These are phyloP conservation scores for Athalia circularis DNA, from an alignment of 2,888 invertebrate species.

Conservation along the genomic window DNA sequence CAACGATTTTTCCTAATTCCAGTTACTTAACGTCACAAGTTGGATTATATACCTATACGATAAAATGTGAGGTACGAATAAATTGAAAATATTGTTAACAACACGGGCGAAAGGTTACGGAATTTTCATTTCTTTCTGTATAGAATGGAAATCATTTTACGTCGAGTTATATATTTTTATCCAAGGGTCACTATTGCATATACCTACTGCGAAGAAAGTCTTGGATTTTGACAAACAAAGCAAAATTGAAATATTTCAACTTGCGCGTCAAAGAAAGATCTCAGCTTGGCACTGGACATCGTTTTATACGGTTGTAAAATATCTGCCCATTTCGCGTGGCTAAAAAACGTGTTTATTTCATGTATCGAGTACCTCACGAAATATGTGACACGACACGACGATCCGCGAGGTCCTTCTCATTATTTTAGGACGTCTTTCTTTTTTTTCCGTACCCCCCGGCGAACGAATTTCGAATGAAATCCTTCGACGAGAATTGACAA, in stretches of 20 bases:
- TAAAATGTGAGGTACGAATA: not conserved
- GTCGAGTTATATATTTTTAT: constrained; percentile 18
- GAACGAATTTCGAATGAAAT: not conserved
- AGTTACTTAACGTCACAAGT: not conserved
- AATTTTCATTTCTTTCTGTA: too few relatives aligned
- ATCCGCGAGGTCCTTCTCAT: too few relatives aligned
- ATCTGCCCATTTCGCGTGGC: constrained; percentile 12
- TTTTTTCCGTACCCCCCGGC: not conserved
- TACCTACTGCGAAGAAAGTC: constrained; percentile 25
- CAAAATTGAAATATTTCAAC: constrained; percentile 54
- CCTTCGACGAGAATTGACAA: constrained; percentile 22
- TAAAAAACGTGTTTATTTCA: constrained; percentile 1
- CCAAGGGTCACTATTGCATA: constrained; percentile 20
- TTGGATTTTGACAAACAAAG: constrained; percentile 45
- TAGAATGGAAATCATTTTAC: too few relatives aligned
- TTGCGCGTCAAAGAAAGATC: constrained; percentile 46
- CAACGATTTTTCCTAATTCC: constrained; percentile 34
- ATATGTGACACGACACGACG: too few relatives aligned
- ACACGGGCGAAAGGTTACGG: too few relatives aligned
- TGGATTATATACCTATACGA: too few relatives aligned
- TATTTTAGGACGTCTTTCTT: not conserved
- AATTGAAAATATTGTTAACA: too few relatives aligned
- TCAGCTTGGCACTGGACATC: constrained; percentile 8
- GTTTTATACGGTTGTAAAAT: constrained; percentile 26
- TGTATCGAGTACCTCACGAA: not conserved